Base-by-base conservation (phyloP, 30 jellyfish, hydroid and myxozoan species). In the Calvadosia cruxmelitensis region DNA sequence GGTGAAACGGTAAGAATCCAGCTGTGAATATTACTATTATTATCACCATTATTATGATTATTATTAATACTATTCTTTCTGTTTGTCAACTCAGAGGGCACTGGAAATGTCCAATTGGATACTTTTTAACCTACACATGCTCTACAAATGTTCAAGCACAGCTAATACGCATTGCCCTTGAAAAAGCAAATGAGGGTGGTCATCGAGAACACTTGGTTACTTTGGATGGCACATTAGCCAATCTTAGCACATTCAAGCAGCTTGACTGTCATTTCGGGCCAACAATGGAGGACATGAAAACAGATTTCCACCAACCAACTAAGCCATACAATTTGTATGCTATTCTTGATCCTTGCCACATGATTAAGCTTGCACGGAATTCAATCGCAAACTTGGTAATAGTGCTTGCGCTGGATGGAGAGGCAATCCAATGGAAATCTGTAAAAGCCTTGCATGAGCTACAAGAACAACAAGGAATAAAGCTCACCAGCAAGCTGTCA, bases 161-260 rank as follows among this genome's bases (percentile, higher is more conserved):
- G 13, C 63, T 71, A n/a, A 29, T 71, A 30, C 5, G 27, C n/a
- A 71, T 29, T 27, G 81, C 77, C 63, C 33, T 71, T 1, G 64
- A 52, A 50, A 71, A 71, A 35, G 63, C 81, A 71, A 30, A 63
- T 3, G 81, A 71, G 2, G 75, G 33, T 51, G 81, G 76, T 5
- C 53, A 50, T 62, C 26, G 27, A 23, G 63, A 50, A 1, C 66
- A 50, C 62, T 71, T 32, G 31, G 35, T 71, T n/a, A 71, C 81
- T 3, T 71, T 72, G 28, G 81, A 71, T 71, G 81, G 81, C 15
- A 71, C 81, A 50, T n/a, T n/a, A 69, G 49, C 78, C 48, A 69
- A 69, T 36, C 36, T 69, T 30, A 69, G 78, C 78, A 69, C 71
- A 30, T 49, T 69, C 50, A 52, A 69, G 49, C 29, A 26, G 42